Evolutionary conservation across 1,140 invertebrate genomes (phyloP).

Genomic region (Neodiprion lecontei): DNA sequence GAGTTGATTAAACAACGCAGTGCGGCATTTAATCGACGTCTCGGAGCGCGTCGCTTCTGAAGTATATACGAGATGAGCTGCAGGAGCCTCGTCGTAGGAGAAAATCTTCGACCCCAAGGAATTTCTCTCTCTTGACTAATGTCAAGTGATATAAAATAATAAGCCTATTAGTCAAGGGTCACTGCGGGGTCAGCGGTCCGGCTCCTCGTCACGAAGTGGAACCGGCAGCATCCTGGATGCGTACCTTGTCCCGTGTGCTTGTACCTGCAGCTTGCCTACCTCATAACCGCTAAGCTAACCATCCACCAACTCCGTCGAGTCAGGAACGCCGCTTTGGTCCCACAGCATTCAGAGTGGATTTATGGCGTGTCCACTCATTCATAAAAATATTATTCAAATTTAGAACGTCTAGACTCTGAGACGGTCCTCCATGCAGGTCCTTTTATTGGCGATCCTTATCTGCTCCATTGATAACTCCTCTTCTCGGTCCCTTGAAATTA

Average conservation of each 20-base stretch:
- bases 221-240: constrained; percentile 21
- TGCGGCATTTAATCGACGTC: too few species aligned
- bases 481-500: constrained; percentile 20
- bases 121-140: constrained; percentile 46
- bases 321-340: constrained; percentile 28
- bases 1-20: too few species aligned
- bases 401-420: constrained; percentile 53
- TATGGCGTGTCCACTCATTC: constrained; percentile 59
- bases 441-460: constrained; percentile 39
- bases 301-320: constrained; percentile 10
- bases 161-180: constrained; percentile 57
- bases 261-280: constrained; percentile 12
- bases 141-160: constrained; percentile 58
- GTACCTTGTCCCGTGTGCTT: constrained; percentile 6
- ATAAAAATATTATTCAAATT: constrained; percentile 64
- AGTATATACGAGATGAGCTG: too few species aligned
- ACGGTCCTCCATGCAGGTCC: constrained; percentile 20
- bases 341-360: constrained; percentile 51
- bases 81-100: too few species aligned
- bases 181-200: constrained; percentile 30
- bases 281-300: not conserved
- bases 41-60: too few species aligned
- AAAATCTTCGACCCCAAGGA: too few species aligned
- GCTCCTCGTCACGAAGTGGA: constrained; percentile 26
- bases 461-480: constrained; percentile 38